Evolutionary conservation across 2,113 vertebrate species (phyloP).

Genomic region (Sialia sialis): DNA sequence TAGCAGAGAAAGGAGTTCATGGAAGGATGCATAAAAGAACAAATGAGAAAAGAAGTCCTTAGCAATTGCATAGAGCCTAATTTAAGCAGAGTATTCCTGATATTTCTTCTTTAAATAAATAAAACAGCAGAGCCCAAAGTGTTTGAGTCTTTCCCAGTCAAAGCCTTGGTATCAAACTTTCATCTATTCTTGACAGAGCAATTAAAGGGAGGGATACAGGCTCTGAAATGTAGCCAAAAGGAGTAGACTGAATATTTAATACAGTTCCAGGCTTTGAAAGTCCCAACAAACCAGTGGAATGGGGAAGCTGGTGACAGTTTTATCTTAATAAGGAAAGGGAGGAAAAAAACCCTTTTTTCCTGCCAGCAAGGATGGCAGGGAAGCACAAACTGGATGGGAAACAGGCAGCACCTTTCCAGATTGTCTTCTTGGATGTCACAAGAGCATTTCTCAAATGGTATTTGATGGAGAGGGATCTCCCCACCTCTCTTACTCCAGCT

Average conservation of each 20-base stretch:
- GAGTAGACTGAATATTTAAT: slow-evolving; percentile 60
- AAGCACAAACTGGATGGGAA: not conserved
- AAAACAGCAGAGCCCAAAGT: not conserved
- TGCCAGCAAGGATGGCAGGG: not conserved
- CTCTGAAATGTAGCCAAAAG: slow-evolving; percentile 48
- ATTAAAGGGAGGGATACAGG: slow-evolving; percentile 49
- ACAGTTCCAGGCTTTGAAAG: slow-evolving; percentile 54
- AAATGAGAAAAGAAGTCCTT: not conserved
- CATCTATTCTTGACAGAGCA: slow-evolving; percentile 52
- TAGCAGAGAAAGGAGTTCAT: not conserved
- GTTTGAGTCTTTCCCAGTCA: slow-evolving; percentile 16
- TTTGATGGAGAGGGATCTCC: not conserved
- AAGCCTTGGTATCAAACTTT: slow-evolving; percentile 41
- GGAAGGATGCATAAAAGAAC: not conserved
- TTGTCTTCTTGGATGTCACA: not conserved
- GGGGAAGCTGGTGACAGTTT: slow-evolving; percentile 48
- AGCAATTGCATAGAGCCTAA: not conserved
- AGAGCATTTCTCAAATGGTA: not conserved
- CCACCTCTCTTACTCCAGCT: not conserved
- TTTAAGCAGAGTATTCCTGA: not conserved
- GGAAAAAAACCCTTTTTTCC: not conserved
- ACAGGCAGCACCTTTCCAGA: not conserved
- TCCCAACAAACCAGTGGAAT: slow-evolving; percentile 35
- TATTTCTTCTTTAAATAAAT: slow-evolving; percentile 3
- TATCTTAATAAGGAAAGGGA: slow-evolving; percentile 13